Evolutionary conservation across 2,797 vertebrate species (phyloP), one percentile per base, ranked within the genome.

Genomic region (Corythornis leucogaster): DNA sequence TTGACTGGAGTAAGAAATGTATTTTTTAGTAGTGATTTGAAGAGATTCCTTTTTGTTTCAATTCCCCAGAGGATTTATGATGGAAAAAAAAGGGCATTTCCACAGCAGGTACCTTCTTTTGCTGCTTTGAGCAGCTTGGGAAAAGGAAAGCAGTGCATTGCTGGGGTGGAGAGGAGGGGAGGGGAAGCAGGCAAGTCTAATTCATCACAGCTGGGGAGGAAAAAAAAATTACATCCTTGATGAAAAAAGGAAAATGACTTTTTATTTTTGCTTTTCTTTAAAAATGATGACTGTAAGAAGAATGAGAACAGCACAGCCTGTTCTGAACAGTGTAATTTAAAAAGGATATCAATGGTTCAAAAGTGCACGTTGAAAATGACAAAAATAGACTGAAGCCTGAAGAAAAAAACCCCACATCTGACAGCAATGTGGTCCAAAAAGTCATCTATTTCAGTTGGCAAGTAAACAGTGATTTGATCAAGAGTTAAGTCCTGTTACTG

Each of bases 271-370:
- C 26, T 11, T 26, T 51, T 25, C 15, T 51, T 51, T 51, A 51
- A 51, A 28, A 51, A 51, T 16, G 48, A 79, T 21, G 58, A 71
- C 90, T 94, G 12, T 17, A 30, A 78, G 31, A 89, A 87, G 84
- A 50, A 82, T 2, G 5, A 92, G 88, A 93, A 96, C 84, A 90
- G 95, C 84, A 90, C 86, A 91, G 90, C 17, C 59, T 94, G 92
- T 93, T 92, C 92, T 73, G 53, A 94, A 87, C 71, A 75, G 2
- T 0, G 0, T 61, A 71, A 89, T 91, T 96, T 89, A 22, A 80
- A 80, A 94, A 90, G 54, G 53, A 5, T 73, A 90, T 58, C 59
- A 55, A 57, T 40, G 67, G 92, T 92, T 92, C 93, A 80, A 85
- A 92, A 95, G 79, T 80, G 63, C 67, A 90, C 33, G 26, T 2